These are phyloP conservation scores for Melanotaenia pygmaea DNA, from an alignment of 2,797 vertebrate genomes.

Conservation along the genomic window DNA sequence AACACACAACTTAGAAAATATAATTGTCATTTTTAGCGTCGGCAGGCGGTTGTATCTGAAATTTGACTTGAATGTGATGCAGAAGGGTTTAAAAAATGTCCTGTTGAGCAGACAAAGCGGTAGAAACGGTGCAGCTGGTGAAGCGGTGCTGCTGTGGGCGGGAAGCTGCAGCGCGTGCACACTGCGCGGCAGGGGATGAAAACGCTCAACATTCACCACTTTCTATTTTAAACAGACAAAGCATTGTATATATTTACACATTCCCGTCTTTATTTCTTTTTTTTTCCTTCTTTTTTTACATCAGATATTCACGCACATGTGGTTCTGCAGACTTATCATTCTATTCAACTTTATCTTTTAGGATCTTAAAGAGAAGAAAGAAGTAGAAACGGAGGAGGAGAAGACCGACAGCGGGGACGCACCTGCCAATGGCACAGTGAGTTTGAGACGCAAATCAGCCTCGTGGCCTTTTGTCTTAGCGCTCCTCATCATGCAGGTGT, in stretches of 20 bases:
- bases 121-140: conserved; percentile 54
- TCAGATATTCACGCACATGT: background rate
- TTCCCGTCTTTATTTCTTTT: background rate
- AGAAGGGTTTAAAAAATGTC: conserved; percentile 12
- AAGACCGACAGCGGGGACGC: conserved; percentile 84
- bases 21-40: background rate
- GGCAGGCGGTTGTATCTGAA: background rate
- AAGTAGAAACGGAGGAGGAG: conserved; percentile 72
- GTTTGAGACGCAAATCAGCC: conserved; percentile 71
- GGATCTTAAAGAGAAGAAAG: conserved; percentile 90
- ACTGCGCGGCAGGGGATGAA: conserved; percentile 13
- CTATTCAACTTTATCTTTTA: conserved; percentile 62
- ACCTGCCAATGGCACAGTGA: conserved; percentile 88
- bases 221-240: background rate
- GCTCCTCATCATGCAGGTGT: conserved; percentile 82
- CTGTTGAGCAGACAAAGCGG: conserved; percentile 73
- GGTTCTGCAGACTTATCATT: conserved; percentile 24
- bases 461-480: conserved; percentile 84
- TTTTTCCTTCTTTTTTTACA: background rate
- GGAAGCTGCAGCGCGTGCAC: conserved; percentile 65
- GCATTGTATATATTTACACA: background rate
- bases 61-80: conserved; percentile 15
- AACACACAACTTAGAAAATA: accelerated
- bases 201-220: background rate
- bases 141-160: conserved; percentile 74